Base-by-base conservation (phyloP, 2,888 invertebrate species). In the Elegia similella region DNA sequence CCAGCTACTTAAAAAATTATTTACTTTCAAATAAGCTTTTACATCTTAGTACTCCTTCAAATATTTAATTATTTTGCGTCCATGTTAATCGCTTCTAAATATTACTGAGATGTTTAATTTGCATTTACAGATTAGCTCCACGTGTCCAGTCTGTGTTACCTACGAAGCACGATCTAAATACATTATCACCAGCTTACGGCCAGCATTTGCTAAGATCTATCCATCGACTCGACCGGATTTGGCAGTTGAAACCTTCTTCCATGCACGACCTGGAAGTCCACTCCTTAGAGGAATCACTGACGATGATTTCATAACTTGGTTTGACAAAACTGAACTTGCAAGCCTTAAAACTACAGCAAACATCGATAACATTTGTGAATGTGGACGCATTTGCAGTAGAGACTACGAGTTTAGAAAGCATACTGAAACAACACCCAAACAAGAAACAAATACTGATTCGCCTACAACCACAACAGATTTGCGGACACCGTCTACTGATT, bases 301-400 rank as follows among this genome's bases (percentile, higher is more conserved):
- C 56, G 94, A 94, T 66, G 94, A 94, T 69, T 88, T 94, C 16
- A 93, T 94, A 32, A 94, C 94, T 2, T 94, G 94, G 94, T 94
- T 94, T 67, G 94, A 94, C 43, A 92, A 92, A 80, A 93, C 93
- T 59, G 92, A 89, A 70, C 73, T 88, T 5, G 87, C 86, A 1
- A 92, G 88, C 62, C 81, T 89, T 2, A 87, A 86, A 67, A 85
- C 84, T 1, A 86, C 78, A 32, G 73, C 86, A 5, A 92, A 82
- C 61, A 90, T 92, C 59, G 91, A 92, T 65, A 88, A 92, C 43
- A 88, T 92, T 57, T 93, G 93, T 60, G 92, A 92, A 66, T 93
- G 93, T 65, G 92, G 92, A 8, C 80, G 92, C 1, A 87, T 88
- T 64, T 92, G 92, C 59, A 87, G 88, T 56, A 78, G 86, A 61